A percentile compares a stretch with the other conserved stretches of the same genome.
Evolutionary conservation across 2,797 vertebrate genomes (phyloP).

Genomic region (Rhynchonycteris naso): DNA sequence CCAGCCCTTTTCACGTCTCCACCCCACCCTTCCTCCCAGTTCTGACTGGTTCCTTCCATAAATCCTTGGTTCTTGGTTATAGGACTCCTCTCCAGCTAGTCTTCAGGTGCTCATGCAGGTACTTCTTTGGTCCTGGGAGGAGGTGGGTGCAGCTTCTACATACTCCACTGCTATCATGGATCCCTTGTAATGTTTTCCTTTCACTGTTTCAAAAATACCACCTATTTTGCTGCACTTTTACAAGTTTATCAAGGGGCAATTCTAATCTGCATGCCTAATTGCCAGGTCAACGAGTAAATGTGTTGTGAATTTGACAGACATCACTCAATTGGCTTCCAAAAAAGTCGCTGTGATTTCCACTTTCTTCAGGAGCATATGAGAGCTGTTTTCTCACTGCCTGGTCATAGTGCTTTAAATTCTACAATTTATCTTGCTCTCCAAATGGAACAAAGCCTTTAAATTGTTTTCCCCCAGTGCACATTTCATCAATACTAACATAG

Average conservation of each 20-base stretch:
- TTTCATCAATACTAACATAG: conserved; percentile 76
- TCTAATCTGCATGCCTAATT: not conserved
- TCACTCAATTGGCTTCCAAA: conserved; percentile 22
- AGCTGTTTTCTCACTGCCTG: conserved; percentile 11
- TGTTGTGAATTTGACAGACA: not conserved
- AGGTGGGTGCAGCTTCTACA: no score
- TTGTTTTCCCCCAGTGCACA: conserved; percentile 62
- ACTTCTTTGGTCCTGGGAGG: no score
- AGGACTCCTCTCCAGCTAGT: no score
- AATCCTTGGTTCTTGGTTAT: no score
- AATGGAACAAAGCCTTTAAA: conserved; percentile 66
- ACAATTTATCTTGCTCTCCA: conserved; percentile 63
- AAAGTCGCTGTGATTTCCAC: not conserved
- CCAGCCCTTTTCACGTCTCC: no score
- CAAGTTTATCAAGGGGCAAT: not conserved
- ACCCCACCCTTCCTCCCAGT: no score
- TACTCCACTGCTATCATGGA: no score
- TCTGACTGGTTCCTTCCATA: no score
- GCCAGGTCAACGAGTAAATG: not conserved
- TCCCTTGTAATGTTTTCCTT: conserved; percentile 15
- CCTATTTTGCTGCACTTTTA: not conserved
- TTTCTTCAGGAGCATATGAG: not conserved
- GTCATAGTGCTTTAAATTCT: conserved; percentile 52
- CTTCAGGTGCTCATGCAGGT: no score
- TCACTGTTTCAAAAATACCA: conserved; percentile 2